phyloP scores from a whole-genome alignment of 2,888 invertebrate genomes.

The Allacma fusca region DNA sequence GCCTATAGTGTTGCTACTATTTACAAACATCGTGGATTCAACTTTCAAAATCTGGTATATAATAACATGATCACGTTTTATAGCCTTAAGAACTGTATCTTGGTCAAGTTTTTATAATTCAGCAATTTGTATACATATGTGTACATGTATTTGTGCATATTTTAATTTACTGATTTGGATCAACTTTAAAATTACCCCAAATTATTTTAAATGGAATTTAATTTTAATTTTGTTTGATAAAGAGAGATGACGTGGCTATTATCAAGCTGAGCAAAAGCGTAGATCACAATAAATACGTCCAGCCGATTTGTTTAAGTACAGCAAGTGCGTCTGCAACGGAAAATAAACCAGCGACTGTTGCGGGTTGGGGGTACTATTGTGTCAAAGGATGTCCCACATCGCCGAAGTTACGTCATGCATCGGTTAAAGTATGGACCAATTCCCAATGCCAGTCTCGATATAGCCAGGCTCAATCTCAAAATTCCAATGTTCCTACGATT shows the following conservation, averaged over 20 bases:
- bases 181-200: too few species aligned
- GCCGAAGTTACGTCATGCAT: slow-evolving; percentile 67
- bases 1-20: neutral
- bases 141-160: too few species aligned
- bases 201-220: too few species aligned
- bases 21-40: slow-evolving; percentile 53
- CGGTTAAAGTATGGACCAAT: slow-evolving; percentile 85
- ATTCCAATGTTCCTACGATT: slow-evolving; percentile 44
- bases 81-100: too few species aligned
- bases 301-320: slow-evolving; percentile 80
- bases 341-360: slow-evolving; percentile 75
- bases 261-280: slow-evolving; percentile 81
- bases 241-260: slow-evolving; percentile 86
- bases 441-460: slow-evolving; percentile 71
- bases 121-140: too few species aligned
- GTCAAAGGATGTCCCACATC: slow-evolving; percentile 63
- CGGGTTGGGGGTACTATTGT: slow-evolving; percentile 78
- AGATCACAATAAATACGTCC: slow-evolving; percentile 58
- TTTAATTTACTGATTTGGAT: too few species aligned
- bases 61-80: too few species aligned
- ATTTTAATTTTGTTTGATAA: too few species aligned
- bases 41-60: slow-evolving; percentile 50
- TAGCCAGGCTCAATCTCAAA: slow-evolving; percentile 19
- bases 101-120: too few species aligned
- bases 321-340: slow-evolving; percentile 66